Evolutionary conservation across 2,113 vertebrate species (phyloP), one percentile per base, ranked within the genome.

Genomic region (Mellivora capensis): DNA sequence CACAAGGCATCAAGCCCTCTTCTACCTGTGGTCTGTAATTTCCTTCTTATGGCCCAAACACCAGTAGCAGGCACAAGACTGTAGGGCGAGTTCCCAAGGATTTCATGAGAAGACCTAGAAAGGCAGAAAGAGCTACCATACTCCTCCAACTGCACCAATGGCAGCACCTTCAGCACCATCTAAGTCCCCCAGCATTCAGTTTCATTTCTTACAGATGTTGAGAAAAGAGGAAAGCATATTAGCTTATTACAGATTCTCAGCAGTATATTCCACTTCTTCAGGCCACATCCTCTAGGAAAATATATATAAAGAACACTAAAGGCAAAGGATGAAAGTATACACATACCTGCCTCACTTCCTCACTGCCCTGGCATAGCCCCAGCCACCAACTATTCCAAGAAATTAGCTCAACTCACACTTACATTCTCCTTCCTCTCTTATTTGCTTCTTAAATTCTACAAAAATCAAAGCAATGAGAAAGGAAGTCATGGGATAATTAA

Each of bases 161-260:
- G 25, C 34, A 76, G 21, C 7, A 25, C 0, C 61, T 15, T 62
- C 27, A 74, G 12, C 18, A 39, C 10, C 39, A 72, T 20, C 3
- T 7, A 1, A 6, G 8, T 23, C 9, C 21, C 1, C 3, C 1
- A 10, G 1, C 27, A 25, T 84, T 90, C 15, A 3, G 39, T 85
- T 93, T 71, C 44, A 6, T 69, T 90, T 93, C 71, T 13, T 34
- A 9, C 7, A 82, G 37, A 69, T n/a, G 42, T 14, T 18, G 20
- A 15, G 15, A 39, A 31, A 21, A 59, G 4, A 37, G 27, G 14
- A 62, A 71, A 9, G 0, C 10, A 44, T 29, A 54, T 27, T 5
- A 57, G 29, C 0, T n/a, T 44, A 79, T 37, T 15, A 49, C 15
- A 23, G 34, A n/a, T 17, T 4, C 27, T 64, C 20, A 23, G 42